These are phyloP conservation scores for Meta bourneti DNA, from an alignment of 2,888 invertebrate genomes.

Conservation along the genomic window DNA sequence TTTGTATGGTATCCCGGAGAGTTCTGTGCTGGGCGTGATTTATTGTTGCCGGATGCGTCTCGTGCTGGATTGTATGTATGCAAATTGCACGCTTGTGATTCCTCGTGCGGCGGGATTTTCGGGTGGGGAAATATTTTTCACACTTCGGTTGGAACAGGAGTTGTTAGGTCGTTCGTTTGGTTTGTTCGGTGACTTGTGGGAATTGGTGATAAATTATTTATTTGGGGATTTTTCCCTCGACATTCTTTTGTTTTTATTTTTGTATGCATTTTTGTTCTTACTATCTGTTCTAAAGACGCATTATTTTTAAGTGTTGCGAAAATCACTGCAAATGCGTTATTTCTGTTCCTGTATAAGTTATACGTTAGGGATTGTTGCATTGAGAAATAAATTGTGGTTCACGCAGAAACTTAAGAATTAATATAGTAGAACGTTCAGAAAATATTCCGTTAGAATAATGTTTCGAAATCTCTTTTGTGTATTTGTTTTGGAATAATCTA, in stretches of 20 bases:
- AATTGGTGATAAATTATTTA: not conserved
- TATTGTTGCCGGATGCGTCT: constrained; percentile 1
- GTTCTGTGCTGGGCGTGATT: constrained; percentile 26
- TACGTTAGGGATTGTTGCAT: no score
- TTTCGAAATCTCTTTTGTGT: no score
- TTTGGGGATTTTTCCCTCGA: not conserved
- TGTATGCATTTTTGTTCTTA: not conserved
- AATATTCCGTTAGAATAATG: no score
- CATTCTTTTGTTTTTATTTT: not conserved
- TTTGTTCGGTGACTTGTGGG: not conserved
- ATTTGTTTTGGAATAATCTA: no score
- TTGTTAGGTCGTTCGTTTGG: not conserved
- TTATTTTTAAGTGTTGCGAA: no score
- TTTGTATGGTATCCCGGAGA: constrained; percentile 45
- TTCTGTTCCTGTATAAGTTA: no score
- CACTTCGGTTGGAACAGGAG: not conserved
- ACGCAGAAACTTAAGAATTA: no score
- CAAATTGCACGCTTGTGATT: constrained; percentile 8
- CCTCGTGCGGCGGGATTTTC: not conserved
- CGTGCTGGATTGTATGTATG: not conserved
- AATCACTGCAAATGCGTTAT: no score
- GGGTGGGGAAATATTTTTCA: not conserved
- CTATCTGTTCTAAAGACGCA: not conserved
- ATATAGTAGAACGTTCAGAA: no score
- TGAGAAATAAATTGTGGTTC: no score